Percentiles rank a stretch among this genome's conserved stretches.
These are phyloP conservation scores for Grallaria varia DNA, from an alignment of 2,113 vertebrate species.

Conservation along the genomic window DNA sequence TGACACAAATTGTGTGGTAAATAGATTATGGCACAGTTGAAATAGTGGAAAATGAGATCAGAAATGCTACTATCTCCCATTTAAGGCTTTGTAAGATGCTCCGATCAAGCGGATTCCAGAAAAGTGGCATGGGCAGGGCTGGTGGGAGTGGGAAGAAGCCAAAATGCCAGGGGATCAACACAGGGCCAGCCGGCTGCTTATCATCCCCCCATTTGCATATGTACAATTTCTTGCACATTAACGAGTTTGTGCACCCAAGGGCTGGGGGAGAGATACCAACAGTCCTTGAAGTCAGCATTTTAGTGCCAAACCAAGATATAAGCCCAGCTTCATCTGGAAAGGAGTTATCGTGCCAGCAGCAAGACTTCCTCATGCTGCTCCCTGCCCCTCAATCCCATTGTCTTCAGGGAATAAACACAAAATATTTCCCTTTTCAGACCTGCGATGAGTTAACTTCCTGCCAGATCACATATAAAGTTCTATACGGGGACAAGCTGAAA, in stretches of 20 bases:
- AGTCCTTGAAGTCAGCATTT: conserved; percentile 12
- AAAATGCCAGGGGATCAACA: not conserved
- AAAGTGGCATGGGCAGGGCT: not conserved
- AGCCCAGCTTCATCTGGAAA: not conserved
- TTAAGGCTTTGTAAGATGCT: conserved; percentile 50
- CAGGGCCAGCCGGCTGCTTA: not conserved
- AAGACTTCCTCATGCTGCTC: not conserved
- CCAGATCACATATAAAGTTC: not conserved
- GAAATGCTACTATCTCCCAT: conserved; percentile 72
- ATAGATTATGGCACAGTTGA: conserved; percentile 81
- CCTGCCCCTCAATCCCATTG: not conserved
- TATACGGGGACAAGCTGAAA: not conserved
- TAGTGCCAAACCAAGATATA: not conserved
- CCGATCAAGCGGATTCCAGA: not conserved
- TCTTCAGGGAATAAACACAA: not conserved
- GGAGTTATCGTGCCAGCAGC: not conserved
- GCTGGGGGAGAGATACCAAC: not conserved
- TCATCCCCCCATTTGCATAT: not conserved
- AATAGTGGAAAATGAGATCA: conserved; percentile 82
- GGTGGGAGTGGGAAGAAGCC: conserved; percentile 3
- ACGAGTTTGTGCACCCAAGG: conserved; percentile 18
- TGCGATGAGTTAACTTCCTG: too few relatives aligned
- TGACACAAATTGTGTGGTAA: conserved; percentile 83
- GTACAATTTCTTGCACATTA: conserved; percentile 21
- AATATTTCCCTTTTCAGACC: too few relatives aligned